A percentile compares a stretch with the other conserved stretches of the same genome.
Evolutionary conservation across 2,888 invertebrate species (phyloP).

Genomic region (Hemistola chrysoprasaria): DNA sequence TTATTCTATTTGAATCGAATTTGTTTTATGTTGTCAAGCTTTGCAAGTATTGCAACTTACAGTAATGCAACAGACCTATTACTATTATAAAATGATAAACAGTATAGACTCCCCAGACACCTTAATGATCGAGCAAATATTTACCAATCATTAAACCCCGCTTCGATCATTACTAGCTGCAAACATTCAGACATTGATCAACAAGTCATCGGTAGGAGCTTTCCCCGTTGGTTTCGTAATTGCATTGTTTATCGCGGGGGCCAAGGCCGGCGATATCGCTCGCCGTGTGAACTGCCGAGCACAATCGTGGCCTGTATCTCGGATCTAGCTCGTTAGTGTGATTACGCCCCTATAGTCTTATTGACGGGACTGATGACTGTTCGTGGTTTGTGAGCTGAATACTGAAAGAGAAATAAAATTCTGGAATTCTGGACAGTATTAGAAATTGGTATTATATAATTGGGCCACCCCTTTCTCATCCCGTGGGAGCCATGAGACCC

Average conservation of each 20-base stretch:
- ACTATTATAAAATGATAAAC: too few relatives aligned
- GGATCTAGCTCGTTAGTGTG: slow-evolving; percentile 30
- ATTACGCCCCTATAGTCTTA: slow-evolving; percentile 28
- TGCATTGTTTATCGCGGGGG: slow-evolving; percentile 66
- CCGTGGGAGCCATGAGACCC: too few relatives aligned
- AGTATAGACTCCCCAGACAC: slow-evolving; percentile 2
- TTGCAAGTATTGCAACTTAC: too few relatives aligned
- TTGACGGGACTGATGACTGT: slow-evolving; percentile 11
- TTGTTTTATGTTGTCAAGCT: too few relatives aligned
- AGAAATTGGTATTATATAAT: too few relatives aligned
- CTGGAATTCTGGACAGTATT: too few relatives aligned
- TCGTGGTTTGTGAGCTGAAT: slow-evolving; percentile 17
- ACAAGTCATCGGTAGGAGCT: slow-evolving; percentile 30
- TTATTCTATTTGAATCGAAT: too few relatives aligned
- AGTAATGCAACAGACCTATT: too few relatives aligned
- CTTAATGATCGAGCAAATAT: background rate
- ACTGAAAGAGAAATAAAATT: slow-evolving; percentile 2
- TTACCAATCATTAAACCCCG: slow-evolving; percentile 2
- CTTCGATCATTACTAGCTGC: slow-evolving; percentile 15
- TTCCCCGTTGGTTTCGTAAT: slow-evolving; percentile 53
- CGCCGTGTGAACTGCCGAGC: slow-evolving; percentile 33
- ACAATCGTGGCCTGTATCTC: slow-evolving; percentile 12
- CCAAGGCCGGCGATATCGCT: slow-evolving; percentile 8
- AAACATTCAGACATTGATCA: slow-evolving; percentile 14
- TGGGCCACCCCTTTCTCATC: too few relatives aligned